Conservation (phyloP, 2,797 vertebrate species). For the Thamnophis elegans region DNA sequence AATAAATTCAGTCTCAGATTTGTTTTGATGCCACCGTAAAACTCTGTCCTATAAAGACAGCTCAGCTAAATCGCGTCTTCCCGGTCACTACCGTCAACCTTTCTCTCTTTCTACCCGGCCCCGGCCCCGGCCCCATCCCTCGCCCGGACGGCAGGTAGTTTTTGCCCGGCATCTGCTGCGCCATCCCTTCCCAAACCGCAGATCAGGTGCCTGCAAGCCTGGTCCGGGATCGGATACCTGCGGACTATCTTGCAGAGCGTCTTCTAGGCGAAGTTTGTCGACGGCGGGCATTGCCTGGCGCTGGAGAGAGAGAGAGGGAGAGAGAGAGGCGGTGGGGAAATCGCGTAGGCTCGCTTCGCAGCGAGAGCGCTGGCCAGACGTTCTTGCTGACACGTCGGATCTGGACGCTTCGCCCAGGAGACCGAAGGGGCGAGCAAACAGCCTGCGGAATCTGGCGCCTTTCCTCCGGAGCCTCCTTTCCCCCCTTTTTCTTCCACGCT, state of each 20-base stretch:
- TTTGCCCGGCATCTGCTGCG: neutral
- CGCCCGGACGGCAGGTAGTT: neutral
- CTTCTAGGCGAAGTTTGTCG: conserved; percentile 92
- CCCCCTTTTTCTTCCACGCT: neutral
- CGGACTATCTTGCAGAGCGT: conserved; percentile 94
- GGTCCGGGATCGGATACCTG: conserved; percentile 77
- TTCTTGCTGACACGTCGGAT: conserved; percentile 57
- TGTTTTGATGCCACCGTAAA: neutral
- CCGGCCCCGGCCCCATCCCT: neutral
- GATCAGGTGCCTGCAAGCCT: neutral
- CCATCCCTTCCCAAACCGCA: too few species aligned
- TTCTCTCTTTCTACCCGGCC: too few species aligned
- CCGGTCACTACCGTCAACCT: neutral
- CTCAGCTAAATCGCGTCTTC: neutral
- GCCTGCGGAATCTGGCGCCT: neutral
- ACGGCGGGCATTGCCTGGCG: conserved; percentile 87
- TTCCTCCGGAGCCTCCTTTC: neutral
- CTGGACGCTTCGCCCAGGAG: conserved; percentile 17
- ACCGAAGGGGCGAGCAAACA: neutral
- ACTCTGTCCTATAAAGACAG: neutral
- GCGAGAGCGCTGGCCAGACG: neutral
- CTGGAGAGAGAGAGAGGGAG: conserved; percentile 17
- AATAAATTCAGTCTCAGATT: neutral
- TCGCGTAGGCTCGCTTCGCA: conserved; percentile 45
- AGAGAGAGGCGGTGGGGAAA: conserved; percentile 49